These are phyloP conservation scores for Nerophis lumbriciformis DNA, from an alignment of 2,113 vertebrate species.

Conservation along the genomic window DNA sequence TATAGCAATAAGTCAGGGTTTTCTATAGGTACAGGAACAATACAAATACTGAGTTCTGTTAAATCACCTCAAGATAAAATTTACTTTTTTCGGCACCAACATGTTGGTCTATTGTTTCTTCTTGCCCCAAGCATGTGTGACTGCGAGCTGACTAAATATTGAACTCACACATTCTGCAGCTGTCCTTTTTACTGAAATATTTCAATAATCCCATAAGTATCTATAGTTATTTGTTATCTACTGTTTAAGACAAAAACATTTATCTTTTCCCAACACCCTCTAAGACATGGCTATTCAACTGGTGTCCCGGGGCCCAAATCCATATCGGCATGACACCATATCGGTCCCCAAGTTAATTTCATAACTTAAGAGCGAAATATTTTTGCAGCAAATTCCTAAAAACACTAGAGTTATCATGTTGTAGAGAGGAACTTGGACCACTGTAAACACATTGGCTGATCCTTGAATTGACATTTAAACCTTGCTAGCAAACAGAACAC, in stretches of 20 bases:
- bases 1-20: neutral
- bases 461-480: no score
- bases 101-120: neutral
- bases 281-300: no score
- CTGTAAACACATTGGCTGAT: no score
- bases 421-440: no score
- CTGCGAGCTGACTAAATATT: neutral
- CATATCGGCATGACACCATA: no score
- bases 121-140: neutral
- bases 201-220: constrained; percentile 1
- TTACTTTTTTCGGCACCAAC: neutral
- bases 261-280: neutral
- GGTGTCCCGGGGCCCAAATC: no score
- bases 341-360: no score
- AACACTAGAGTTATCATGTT: no score
- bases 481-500: no score
- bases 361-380: no score
- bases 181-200: neutral
- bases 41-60: neutral
- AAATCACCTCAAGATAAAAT: constrained; percentile 1
- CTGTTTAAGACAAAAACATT: neutral
- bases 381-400: no score
- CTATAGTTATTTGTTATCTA: neutral
- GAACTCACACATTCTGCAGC: neutral
- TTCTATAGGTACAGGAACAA: no score